These are phyloP conservation scores for Rhynchophorus ferrugineus DNA, from an alignment of 1,140 invertebrate genomes.

Conservation along the genomic window DNA sequence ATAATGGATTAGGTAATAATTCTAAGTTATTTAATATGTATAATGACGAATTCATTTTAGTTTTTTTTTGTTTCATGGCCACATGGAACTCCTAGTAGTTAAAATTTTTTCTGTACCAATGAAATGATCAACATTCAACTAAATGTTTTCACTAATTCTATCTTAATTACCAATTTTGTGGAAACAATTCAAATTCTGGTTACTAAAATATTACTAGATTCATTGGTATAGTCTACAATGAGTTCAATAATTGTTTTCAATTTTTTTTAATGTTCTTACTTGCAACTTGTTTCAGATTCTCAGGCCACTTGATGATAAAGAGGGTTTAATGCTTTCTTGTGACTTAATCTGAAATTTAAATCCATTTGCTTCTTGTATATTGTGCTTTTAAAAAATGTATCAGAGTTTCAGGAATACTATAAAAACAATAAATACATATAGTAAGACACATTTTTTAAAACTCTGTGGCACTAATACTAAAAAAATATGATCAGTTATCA, in stretches of 20 bases:
- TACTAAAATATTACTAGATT: conserved; percentile 7
- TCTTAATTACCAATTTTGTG: no score
- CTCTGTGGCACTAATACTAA: conserved; percentile 2
- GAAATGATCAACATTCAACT: conserved; percentile 23
- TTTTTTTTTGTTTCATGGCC: conserved; percentile 33
- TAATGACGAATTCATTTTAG: conserved; percentile 11
- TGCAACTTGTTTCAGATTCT: conserved; percentile 5
- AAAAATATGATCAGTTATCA: conserved; percentile 1
- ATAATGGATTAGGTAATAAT: conserved; percentile 34
- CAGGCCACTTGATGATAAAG: not conserved
- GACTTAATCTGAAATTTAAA: conserved; percentile 4
- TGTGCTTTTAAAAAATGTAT: conserved; percentile 8
- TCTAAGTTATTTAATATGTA: conserved; percentile 32
- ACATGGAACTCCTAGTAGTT: conserved; percentile 33
- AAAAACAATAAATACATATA: conserved; percentile 1
- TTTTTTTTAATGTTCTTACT: conserved; percentile 1
- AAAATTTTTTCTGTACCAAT: conserved; percentile 31
- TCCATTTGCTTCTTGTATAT: not conserved
- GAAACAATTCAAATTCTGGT: conserved; percentile 1
- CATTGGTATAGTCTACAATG: conserved; percentile 32
- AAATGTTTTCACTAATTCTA: no score
- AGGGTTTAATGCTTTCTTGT: not conserved
- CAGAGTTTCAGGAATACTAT: conserved; percentile 10
- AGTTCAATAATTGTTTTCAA: not conserved
- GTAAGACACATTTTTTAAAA: conserved; percentile 11